Conservation (phyloP, 2,888 invertebrate species). For the Tachina grossa region DNA sequence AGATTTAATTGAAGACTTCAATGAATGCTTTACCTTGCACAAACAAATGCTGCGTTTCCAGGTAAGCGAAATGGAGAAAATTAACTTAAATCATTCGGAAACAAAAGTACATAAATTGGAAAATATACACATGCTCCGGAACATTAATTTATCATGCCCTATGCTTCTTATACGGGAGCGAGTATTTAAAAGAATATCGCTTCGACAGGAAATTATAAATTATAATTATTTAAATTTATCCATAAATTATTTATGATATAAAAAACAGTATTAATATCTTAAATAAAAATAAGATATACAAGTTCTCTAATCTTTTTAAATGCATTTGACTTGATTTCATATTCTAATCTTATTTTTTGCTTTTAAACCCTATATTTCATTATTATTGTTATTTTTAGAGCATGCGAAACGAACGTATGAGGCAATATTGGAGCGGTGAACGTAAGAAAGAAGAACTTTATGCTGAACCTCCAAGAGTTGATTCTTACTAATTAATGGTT, state of each 20-base stretch:
- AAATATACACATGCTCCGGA: too few relatives aligned
- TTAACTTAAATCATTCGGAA: background rate
- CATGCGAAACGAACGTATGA: constrained; percentile 86
- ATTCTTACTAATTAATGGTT: constrained; percentile 84
- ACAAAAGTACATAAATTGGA: background rate
- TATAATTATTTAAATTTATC: too few relatives aligned
- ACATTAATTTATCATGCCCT: too few relatives aligned
- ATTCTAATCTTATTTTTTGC: background rate
- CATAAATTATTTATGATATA: too few relatives aligned
- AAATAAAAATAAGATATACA: too few relatives aligned
- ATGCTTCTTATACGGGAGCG: too few relatives aligned
- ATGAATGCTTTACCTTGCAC: constrained; percentile 86
- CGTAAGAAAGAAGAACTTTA: constrained; percentile 84
- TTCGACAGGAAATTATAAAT: too few relatives aligned
- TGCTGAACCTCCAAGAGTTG: constrained; percentile 84
- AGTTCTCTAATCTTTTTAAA: too few relatives aligned
- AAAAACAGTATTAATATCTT: too few relatives aligned
- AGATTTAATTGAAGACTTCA: constrained; percentile 86
- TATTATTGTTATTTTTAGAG: constrained; percentile 80
- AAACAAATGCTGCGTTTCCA: constrained; percentile 86
- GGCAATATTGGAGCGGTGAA: constrained; percentile 86
- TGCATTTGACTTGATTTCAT: background rate
- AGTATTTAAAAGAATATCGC: too few relatives aligned
- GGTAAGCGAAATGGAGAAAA: constrained; percentile 79
- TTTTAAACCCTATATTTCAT: background rate